Conservation (phyloP, 2,888 invertebrate species). For the Thysanoteuthis rhombus region DNA sequence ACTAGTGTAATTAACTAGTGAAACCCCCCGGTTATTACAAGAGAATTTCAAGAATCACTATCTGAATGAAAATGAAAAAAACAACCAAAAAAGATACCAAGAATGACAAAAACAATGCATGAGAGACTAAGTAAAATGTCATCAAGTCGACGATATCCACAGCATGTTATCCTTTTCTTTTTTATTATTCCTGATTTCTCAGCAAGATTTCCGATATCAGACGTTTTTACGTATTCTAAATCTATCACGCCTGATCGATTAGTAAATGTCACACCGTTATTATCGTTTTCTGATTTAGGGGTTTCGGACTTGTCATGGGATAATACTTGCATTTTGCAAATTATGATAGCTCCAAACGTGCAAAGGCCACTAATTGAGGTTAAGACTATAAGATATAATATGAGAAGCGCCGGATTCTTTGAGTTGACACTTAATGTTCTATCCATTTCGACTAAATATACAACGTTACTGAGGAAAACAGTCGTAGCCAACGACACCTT, state of each 20-base stretch:
- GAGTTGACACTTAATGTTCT: not conserved
- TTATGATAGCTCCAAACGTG: not conserved
- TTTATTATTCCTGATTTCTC: not conserved
- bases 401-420: not conserved
- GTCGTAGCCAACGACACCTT: not conserved
- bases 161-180: not conserved
- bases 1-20: too few relatives aligned
- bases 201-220: not conserved
- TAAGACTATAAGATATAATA: not conserved
- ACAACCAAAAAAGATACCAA: not conserved
- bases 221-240: not conserved
- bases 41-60: too few relatives aligned
- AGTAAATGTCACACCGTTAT: not conserved
- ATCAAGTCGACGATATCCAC: not conserved
- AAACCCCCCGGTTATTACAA: too few relatives aligned
- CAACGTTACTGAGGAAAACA: not conserved
- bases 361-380: not conserved
- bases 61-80: too few relatives aligned
- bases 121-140: not conserved
- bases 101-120: not conserved
- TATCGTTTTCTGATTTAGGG: not conserved
- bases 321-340: not conserved
- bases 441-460: not conserved
- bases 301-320: too few relatives aligned
- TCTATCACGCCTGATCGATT: not conserved